These are phyloP conservation scores for Heliconius aoede DNA, from an alignment of 2,888 invertebrate species.

Conservation along the genomic window DNA sequence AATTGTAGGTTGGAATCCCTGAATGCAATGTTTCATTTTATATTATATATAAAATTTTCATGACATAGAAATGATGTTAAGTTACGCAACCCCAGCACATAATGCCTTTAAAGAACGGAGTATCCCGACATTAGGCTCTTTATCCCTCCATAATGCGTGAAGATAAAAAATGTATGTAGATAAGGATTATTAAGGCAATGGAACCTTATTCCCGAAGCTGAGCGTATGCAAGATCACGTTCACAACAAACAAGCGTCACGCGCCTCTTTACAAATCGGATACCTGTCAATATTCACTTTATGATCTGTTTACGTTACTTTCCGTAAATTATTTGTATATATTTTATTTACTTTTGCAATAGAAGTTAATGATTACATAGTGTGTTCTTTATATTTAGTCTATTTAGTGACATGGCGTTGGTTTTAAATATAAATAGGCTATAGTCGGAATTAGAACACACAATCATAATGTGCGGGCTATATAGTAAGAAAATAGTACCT, in stretches of 20 bases:
- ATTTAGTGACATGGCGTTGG: too few relatives aligned
- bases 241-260: slow-evolving; percentile 37
- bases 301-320: slow-evolving; percentile 22
- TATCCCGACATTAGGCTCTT: background rate
- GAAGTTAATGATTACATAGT: too few relatives aligned
- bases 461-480: too few relatives aligned
- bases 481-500: too few relatives aligned
- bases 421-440: too few relatives aligned
- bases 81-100: background rate
- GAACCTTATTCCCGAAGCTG: background rate
- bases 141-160: background rate
- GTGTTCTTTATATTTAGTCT: too few relatives aligned
- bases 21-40: background rate
- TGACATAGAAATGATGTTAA: background rate
- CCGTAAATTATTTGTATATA: background rate
- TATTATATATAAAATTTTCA: background rate
- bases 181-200: slow-evolving; percentile 17
- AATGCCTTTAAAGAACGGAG: background rate
- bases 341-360: too few relatives aligned
- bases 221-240: slow-evolving; percentile 28
- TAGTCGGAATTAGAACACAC: too few relatives aligned
- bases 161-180: slow-evolving; percentile 22
- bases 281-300: slow-evolving; percentile 34
- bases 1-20: too few relatives aligned
- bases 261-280: slow-evolving; percentile 42